Base-by-base conservation (phyloP, 2,113 vertebrate species). In the Morone saxatilis region DNA sequence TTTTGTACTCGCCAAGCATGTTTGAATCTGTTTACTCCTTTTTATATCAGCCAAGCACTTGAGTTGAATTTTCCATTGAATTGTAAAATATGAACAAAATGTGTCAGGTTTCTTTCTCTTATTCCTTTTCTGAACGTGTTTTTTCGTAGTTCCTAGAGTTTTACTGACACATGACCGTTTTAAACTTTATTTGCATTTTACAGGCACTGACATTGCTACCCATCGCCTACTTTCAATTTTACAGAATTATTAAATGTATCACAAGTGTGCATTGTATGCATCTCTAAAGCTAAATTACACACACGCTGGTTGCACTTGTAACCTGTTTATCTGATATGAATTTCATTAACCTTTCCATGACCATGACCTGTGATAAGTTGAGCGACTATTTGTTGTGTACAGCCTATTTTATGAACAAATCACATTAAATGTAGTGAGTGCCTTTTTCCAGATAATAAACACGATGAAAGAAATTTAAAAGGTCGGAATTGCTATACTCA, bases 351-450 rank as follows among this genome's bases (percentile, higher is more conserved):
- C 45, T 81, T 67, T 81, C 61, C 72, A 79, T 82, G 78, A 86
- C 84, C 85, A 74, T 81, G 66, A 76, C 68, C 77, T 90, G 85
- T 91, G 61, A 31, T 31, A 31, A 31, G 31, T 31, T 31, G 31
- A 19, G 67, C 14, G 10, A 76, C 47, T 48, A 51, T 80, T 76
- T 86, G 68, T 89, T 91, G 85, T 91, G 88, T 83, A 84, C 81
- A 87, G 86, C 84, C 86, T 81, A 81, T 80, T 87, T 91, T 88
- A 88, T 87, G 86, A 86, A 81, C 81, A 71, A 74, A 91, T 86
- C 88, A 89, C 90, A 83, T 92, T 86, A 89, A 91, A 91, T 92
- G 92, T 94, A 94, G 91, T 93, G 93, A 95, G 94, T 95, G 95
- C 94, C 93, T 95, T 95, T 93, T 86, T 78, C 60, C 81, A 84